These are phyloP conservation scores for Encarsia formosa DNA, from an alignment of 2,888 invertebrate genomes.

Conservation along the genomic window DNA sequence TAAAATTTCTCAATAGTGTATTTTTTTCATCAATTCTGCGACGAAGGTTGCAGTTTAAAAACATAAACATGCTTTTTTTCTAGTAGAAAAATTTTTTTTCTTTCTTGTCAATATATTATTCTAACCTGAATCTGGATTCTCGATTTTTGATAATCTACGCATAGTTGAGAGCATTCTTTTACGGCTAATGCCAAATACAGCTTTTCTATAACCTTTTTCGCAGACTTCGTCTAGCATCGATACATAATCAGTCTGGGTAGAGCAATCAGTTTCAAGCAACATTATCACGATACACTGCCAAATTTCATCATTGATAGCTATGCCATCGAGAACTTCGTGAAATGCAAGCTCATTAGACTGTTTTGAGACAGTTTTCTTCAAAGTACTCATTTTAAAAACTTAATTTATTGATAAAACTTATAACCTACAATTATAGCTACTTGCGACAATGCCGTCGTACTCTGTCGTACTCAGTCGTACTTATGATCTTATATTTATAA, in stretches of 20 bases:
- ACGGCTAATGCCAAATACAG: slow-evolving; percentile 33
- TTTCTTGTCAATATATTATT: no score
- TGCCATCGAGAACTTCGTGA: slow-evolving; percentile 27
- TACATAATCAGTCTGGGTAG: slow-evolving; percentile 28
- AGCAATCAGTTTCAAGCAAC: slow-evolving; percentile 35
- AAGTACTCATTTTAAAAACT: background rate
- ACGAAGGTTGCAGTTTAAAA: no score
- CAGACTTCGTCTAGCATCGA: slow-evolving; percentile 34
- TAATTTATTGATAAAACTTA: background rate
- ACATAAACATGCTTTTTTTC: no score
- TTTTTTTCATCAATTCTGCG: no score
- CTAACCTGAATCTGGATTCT: no score
- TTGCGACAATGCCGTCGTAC: no score
- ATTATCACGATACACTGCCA: slow-evolving; percentile 41
- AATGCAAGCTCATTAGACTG: slow-evolving; percentile 26
- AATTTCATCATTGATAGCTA: slow-evolving; percentile 37
- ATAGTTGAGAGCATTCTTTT: slow-evolving; percentile 33
- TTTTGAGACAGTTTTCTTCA: background rate
- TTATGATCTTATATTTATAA: no score
- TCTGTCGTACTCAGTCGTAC: no score
- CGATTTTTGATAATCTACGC: no score
- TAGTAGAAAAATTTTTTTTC: no score
- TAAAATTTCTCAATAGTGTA: no score
- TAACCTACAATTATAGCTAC: no score
- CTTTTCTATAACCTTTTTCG: slow-evolving; percentile 32